A percentile compares a stretch with the other conserved stretches of the same genome.
phyloP scores from a whole-genome alignment of 2,888 invertebrate genomes.

The Tipula confusa region DNA sequence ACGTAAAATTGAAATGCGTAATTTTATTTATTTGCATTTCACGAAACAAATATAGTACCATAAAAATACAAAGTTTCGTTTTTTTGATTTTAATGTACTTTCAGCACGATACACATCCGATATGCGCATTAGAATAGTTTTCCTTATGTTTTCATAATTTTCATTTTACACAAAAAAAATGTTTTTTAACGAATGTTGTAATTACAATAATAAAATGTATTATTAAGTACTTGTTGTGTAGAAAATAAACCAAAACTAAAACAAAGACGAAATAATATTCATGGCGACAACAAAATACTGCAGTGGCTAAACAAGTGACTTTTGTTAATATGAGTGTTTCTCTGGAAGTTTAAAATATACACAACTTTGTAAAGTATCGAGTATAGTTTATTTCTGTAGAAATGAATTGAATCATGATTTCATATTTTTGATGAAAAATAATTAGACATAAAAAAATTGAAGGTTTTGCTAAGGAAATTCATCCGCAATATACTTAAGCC shows the following conservation, averaged over 20 bases:
- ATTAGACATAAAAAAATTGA: no score
- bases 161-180: not conserved
- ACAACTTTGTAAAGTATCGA: no score
- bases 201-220: not conserved
- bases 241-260: not conserved
- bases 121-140: not conserved
- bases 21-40: not conserved
- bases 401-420: no score
- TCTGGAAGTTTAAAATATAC: no score
- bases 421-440: no score
- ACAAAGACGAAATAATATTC: not conserved
- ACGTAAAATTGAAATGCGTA: not conserved
- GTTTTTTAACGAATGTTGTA: not conserved
- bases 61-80: not conserved
- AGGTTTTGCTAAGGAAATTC: no score
- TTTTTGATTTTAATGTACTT: not conserved
- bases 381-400: no score
- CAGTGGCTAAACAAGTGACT: not conserved
- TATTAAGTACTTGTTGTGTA: not conserved
- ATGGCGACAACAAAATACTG: not conserved
- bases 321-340: no score
- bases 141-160: not conserved
- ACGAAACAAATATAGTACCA: no score
- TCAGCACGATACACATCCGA: not conserved
- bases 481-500: no score